Evolutionary conservation across 2,113 vertebrate genomes (phyloP), one percentile per base, ranked within the genome.

Genomic region (Leuciscus idus): DNA sequence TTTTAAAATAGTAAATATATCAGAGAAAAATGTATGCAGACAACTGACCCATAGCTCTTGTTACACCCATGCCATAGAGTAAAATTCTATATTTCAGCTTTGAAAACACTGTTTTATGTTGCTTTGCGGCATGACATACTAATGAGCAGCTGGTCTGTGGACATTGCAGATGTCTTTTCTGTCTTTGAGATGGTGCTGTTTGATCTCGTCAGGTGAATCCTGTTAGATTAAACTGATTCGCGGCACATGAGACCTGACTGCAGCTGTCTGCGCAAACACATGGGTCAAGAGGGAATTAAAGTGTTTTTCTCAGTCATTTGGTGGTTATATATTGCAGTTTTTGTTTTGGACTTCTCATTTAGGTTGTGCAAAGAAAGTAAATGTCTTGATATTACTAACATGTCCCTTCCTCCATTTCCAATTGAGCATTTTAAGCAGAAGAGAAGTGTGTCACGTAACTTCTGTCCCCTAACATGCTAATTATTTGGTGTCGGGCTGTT

Each of bases 171-270:
- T 33, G 28, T 55, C 30, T 21, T 70, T 15, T 70, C 79, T 19
- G 17, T 72, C 30, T 80, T 23, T 43, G 28, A 78, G 72, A 33
- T 6, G 26, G 61, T 21, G 43, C 6, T 36, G 28, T 79, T 82
- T 66, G 74, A 76, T 39, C 75, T 85, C n/a, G 17, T 79, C 43
- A 80, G n/a, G 76, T 52, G 46, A 70, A 70, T 85, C 83, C 36
- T 79, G 62, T 85, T 80, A 85, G 75, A 72, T 59, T 70, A 80
- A 72, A 30, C 76, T 85, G 61, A 72, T 85, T 80, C 52, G 1
- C 5, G 50, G 30, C 59, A 57, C 76, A 80, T 72, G 62, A 70
- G 46, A 77, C 48, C 75, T 30, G 59, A 46, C 59, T 48, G 39
- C 33, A 39, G 33, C 21, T 50, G 12, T 46, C 78, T 46, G 78